A percentile compares a stretch with the other conserved stretches of the same genome.
Conservation (phyloP, 2,113 vertebrate species). For the Saiga tatarica region DNA sequence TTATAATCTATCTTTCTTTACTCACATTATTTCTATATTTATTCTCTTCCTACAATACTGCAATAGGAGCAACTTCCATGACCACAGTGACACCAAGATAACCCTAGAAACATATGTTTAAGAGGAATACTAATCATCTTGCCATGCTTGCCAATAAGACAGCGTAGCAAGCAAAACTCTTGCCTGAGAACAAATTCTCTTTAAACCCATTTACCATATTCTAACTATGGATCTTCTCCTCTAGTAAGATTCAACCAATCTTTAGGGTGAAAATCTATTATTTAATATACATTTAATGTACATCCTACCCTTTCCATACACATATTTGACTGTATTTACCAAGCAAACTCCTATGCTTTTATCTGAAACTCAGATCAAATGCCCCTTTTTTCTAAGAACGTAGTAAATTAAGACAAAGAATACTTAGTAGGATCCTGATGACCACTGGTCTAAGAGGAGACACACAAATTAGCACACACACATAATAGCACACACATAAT, state of each 20-base stretch:
- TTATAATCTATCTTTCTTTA: neutral
- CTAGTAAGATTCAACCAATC: neutral
- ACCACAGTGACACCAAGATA: neutral
- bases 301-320: neutral
- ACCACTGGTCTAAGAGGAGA: neutral
- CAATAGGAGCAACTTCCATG: neutral
- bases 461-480: neutral
- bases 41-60: neutral
- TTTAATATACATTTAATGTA: rapidly evolving
- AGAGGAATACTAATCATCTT: neutral
- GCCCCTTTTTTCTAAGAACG: neutral
- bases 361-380: neutral
- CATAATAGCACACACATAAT: neutral
- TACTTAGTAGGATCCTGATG: neutral
- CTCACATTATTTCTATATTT: neutral
- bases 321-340: neutral
- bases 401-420: neutral
- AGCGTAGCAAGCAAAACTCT: neutral
- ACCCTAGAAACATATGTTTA: neutral
- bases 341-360: neutral
- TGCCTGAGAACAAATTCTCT: neutral
- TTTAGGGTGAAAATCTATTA: neutral
- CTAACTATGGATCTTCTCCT: neutral
- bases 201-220: neutral
- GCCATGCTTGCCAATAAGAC: neutral